Evolutionary conservation across 1,140 invertebrate species (phyloP).

Genomic region (Danaus plexippus): DNA sequence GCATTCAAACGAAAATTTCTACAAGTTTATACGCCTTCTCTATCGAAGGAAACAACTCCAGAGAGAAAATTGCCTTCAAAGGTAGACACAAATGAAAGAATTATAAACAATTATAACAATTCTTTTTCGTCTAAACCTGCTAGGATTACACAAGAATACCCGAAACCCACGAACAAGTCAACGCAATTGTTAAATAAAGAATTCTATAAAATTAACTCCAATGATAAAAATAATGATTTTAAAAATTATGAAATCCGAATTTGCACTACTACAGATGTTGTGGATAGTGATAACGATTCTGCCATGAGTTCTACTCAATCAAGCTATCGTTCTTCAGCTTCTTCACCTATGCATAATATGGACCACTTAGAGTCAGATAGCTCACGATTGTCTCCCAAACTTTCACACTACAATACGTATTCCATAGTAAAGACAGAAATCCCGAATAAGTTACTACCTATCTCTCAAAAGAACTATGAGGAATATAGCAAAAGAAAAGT

Average conservation of each 20-base stretch:
- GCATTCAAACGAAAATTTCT: conserved; percentile 85
- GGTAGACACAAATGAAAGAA: conserved; percentile 39
- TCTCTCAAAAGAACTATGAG: conserved; percentile 40
- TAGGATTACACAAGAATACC: conserved; percentile 47
- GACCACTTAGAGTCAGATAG: conserved; percentile 62
- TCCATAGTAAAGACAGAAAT: conserved; percentile 45
- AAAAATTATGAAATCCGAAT: conserved; percentile 62
- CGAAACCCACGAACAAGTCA: conserved; percentile 29
- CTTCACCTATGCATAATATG: conserved; percentile 70
- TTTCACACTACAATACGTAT: conserved; percentile 51
- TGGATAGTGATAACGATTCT: conserved; percentile 89
- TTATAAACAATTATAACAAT: conserved; percentile 34
- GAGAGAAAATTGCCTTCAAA: conserved; percentile 53
- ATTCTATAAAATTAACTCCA: conserved; percentile 38
- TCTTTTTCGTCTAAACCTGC: conserved; percentile 42
- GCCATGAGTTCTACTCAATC: conserved; percentile 84
- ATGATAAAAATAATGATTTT: conserved; percentile 39
- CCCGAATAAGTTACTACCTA: conserved; percentile 36
- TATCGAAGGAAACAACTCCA: conserved; percentile 59
- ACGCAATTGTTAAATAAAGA: conserved; percentile 30
- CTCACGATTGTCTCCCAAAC: conserved; percentile 57
- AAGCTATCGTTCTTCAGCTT: conserved; percentile 82
- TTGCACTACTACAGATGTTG: conserved; percentile 63
- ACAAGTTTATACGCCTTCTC: conserved; percentile 74
- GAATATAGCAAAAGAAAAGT: conserved; percentile 66